Base-by-base conservation (phyloP, 2,113 vertebrate species). In the Tachysurus fulvidraco region DNA sequence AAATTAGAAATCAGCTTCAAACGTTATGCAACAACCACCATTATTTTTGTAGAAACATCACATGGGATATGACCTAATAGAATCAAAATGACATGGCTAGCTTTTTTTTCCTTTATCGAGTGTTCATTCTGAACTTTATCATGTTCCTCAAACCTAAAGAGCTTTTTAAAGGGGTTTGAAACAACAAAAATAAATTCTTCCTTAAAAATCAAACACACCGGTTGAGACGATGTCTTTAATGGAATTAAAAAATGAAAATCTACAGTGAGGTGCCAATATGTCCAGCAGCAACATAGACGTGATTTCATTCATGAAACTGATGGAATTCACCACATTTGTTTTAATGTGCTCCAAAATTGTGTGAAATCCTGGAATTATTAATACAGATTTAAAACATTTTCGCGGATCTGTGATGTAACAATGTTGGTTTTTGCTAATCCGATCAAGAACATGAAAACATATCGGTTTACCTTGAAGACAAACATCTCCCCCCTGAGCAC, bases 401-500 rank as follows among this genome's bases (percentile, higher is more conserved):
- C 30, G 44, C 1, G 19, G 19, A 46, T 25, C 19, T 46, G 10
- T 74, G 19, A 19, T 36, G n/a, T 14, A 14, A n/a, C 25, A 14
- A 13, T 69, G 36, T 71, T 67, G 60, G 12, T 30, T 69, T 5
- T 28, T 28, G n/a, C 30, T 17, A 28, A 17, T 69, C 14, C 0
- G 30, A 19, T 50, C 36, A 36, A 69, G 17, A 5, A 36, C 17
- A 69, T 69, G 17, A 30, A 69, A 28, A 36, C 30, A 36, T 36
- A 4, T 2, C 4, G 36, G 11, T 28, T 94, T 89, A 4, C 96
- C 96, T 95, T 95, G 76, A 95, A 95, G 67, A 95, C 94, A 88
- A 95, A 95, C 95, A 95, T 95, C 91, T 95, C 95, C 4, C 95
- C 95, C 73, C 95, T 92, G 86, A 95, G 89, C 91, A 95, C 57